Evolutionary conservation across 2,888 invertebrate species (phyloP), one percentile per base, ranked within the genome.

Genomic region (Odontomyia ornata): DNA sequence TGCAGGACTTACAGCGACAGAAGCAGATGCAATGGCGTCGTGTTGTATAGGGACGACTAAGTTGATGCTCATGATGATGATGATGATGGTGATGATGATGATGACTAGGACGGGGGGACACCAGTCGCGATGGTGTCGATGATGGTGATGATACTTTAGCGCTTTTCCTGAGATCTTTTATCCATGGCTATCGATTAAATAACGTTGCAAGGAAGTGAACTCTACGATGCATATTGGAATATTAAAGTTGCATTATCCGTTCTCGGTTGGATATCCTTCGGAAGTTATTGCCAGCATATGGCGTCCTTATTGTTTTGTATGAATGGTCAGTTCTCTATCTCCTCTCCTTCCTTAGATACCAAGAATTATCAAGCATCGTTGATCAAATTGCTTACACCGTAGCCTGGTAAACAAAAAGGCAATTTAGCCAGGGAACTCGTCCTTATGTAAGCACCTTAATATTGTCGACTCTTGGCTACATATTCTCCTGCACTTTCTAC

Each of bases 301-400:
- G 28, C 28, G 64, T 15, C 28, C 64, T 64, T 27, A 25, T 64
- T 27, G 15, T 67, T 36, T 64, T n/a, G 64, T 23, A 28, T 64
- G n/a, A n/a, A n/a, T n/a, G n/a, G n/a, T n/a, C n/a, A n/a, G n/a
- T n/a, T 28, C 28, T n/a, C 13, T 27, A 23, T 25, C 13, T 4
- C 13, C 60, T 60, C 23, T 23, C 60, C 60, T 13, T 60, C 23
- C 21, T 13, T 27, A 15, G 69, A n/a, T 46, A 71, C 47, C 69
- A 52, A 15, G 47, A 71, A 56, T 56, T 72, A 72, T 72, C 72
- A 56, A 72, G 72, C 72, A 52, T 72, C 72, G 56, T 72, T 72
- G 72, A 72, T 72, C 72, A 72, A 72, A 56, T 72, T 72, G 72
- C 72, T 56, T 72, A 57, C 72, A 72, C 72, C 72, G 56, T 28